A percentile compares a stretch with the other conserved stretches of the same genome.
Conservation (phyloP, 64 coral and sea anemone species). For the Stichodactyla mertensii region DNA sequence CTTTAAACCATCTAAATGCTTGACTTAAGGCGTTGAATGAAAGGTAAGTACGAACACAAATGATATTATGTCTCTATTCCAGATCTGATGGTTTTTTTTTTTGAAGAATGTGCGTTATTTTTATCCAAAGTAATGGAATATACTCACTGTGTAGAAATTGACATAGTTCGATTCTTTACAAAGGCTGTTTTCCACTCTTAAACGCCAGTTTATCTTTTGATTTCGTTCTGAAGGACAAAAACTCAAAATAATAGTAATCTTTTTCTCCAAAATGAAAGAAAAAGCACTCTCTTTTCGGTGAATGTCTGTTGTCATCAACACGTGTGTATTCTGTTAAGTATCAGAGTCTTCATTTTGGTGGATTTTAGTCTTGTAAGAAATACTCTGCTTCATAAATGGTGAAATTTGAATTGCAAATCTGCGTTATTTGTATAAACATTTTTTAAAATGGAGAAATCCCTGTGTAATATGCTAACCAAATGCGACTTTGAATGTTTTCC, state of each 20-base stretch:
- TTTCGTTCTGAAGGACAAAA: background rate
- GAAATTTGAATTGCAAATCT: constrained; percentile 20
- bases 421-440: background rate
- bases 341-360: background rate
- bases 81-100: background rate
- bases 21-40: background rate
- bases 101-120: background rate
- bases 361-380: background rate
- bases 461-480: background rate
- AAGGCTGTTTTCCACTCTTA: too few relatives aligned
- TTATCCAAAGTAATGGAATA: background rate
- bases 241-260: background rate
- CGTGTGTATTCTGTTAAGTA: background rate
- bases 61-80: background rate
- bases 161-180: too few relatives aligned
- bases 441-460: background rate
- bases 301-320: background rate
- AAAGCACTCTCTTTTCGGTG: background rate
- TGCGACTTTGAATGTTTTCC: background rate
- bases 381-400: background rate
- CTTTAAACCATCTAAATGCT: background rate
- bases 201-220: background rate
- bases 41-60: background rate
- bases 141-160: too few relatives aligned
- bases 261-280: background rate